These are phyloP conservation scores for Karalla daura DNA, from an alignment of 2,797 vertebrate genomes.

Conservation along the genomic window DNA sequence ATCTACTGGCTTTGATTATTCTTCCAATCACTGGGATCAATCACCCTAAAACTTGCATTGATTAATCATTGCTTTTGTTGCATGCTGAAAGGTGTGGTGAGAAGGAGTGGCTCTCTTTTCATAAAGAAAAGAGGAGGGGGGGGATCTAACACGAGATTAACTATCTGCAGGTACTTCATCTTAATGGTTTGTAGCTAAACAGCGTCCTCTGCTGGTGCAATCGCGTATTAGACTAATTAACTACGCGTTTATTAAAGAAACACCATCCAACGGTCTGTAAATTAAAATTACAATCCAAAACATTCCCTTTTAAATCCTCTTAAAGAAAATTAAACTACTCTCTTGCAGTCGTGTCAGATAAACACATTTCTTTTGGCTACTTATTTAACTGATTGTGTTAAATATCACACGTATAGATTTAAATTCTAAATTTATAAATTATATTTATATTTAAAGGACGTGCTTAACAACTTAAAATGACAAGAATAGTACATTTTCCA, in stretches of 20 bases:
- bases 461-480: not conserved
- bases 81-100: not conserved
- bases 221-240: slow-evolving; percentile 1
- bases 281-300: not conserved
- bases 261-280: not conserved
- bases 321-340: not conserved
- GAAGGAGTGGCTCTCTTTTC: not conserved
- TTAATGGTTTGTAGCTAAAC: slow-evolving; percentile 29
- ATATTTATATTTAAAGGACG: not conserved
- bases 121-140: not conserved
- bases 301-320: not conserved
- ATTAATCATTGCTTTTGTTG: not conserved
- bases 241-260: not conserved
- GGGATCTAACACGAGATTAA: not conserved
- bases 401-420: not conserved
- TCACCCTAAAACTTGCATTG: not conserved
- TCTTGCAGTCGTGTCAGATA: not conserved
- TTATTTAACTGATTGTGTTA: not conserved
- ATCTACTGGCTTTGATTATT: not conserved
- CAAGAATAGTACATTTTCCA: not conserved
- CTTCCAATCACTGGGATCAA: not conserved
- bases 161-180: not conserved
- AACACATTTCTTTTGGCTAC: not conserved
- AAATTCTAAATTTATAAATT: not conserved
- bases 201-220: slow-evolving; percentile 63